phyloP scores from a whole-genome alignment of 2,113 vertebrate genomes.

The Thunnus thynnus region DNA sequence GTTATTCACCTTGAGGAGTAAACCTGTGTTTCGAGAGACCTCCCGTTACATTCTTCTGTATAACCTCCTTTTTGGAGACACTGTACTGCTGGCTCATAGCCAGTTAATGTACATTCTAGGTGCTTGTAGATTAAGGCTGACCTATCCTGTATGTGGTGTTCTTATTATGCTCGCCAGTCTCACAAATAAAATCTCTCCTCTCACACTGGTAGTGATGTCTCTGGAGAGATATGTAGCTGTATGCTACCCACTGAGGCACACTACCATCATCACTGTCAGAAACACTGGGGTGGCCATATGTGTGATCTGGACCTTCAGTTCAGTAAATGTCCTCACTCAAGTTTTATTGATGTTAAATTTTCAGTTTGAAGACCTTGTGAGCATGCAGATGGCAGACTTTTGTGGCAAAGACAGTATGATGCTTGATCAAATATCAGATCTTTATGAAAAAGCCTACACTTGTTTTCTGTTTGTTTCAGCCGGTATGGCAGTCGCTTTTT shows the following conservation, averaged over 20 bases:
- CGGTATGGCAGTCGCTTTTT: constrained; percentile 45
- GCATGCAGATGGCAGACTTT: not conserved
- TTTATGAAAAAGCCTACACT: constrained; percentile 38
- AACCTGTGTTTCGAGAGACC: too few species aligned
- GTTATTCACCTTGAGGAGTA: too few species aligned
- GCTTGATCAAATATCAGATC: not conserved
- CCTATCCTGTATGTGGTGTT: constrained; percentile 20
- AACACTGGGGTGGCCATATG: constrained; percentile 27
- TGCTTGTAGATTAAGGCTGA: not conserved
- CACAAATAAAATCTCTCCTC: constrained; percentile 32
- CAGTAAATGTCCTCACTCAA: constrained; percentile 1
- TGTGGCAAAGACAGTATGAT: not conserved
- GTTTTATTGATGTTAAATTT: not conserved
- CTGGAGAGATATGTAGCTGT: constrained; percentile 71
- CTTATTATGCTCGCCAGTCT: not conserved
- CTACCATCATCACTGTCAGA: constrained; percentile 49
- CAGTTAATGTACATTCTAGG: not conserved
- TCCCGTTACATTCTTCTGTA: too few species aligned
- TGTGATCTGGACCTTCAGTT: constrained; percentile 57
- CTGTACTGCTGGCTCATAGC: not conserved
- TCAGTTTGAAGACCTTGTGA: not conserved
- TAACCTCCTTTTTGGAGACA: not conserved
- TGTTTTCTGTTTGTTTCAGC: constrained; percentile 51
- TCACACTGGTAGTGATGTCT: constrained; percentile 68
- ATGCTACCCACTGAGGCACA: constrained; percentile 64